Percentiles rank a stretch among this genome's conserved stretches.
Evolutionary conservation across 2,113 vertebrate genomes (phyloP).

Genomic region (Sclerurus mexicanus): DNA sequence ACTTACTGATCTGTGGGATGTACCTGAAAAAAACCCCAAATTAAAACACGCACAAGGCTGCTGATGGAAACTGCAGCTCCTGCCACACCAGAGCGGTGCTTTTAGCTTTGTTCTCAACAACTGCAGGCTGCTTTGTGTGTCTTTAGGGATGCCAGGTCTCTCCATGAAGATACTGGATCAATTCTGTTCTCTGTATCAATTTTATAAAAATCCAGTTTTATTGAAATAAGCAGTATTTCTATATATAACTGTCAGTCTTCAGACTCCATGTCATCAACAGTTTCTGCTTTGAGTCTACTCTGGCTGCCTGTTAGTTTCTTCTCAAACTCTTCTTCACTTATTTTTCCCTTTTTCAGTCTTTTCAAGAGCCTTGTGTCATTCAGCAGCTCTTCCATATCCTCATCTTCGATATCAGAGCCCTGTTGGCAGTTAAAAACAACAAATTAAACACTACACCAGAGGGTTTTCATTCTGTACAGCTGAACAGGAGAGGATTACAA

Average conservation of each 20-base stretch:
- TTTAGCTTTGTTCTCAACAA: neutral
- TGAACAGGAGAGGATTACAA: neutral
- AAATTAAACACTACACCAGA: neutral
- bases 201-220: constrained; percentile 12
- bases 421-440: constrained; percentile 38
- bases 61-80: neutral
- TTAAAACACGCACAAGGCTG: neutral
- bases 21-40: neutral
- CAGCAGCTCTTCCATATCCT: constrained; percentile 88
- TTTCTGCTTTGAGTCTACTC: neutral
- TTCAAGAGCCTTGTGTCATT: constrained; percentile 91
- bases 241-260: constrained; percentile 8
- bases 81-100: neutral
- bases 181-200: neutral
- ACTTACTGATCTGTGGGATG: neutral
- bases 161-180: neutral
- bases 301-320: constrained; percentile 72
- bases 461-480: neutral
- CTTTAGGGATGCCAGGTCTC: neutral
- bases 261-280: neutral
- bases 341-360: constrained; percentile 89
- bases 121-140: neutral
- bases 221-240: neutral
- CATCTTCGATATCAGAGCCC: constrained; percentile 85
- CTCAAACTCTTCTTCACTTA: constrained; percentile 91